Conservation (phyloP, 2,113 vertebrate genomes). For the Scomber colias region DNA sequence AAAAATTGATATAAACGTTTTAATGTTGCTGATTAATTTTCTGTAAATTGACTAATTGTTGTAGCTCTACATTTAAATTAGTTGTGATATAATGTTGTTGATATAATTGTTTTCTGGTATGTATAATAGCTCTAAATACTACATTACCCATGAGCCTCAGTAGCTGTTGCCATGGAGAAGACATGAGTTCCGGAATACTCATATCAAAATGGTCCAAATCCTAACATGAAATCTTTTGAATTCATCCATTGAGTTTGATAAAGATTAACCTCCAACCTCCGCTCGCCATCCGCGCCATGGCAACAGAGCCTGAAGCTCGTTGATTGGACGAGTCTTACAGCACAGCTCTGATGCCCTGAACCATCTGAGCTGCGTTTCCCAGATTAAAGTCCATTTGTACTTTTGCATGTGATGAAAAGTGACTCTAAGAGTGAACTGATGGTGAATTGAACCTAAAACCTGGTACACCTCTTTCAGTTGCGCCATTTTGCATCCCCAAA, state of each 20-base stretch:
- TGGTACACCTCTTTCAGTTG: neutral
- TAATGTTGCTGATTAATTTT: no score
- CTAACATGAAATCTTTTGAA: no score
- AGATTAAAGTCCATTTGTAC: neutral
- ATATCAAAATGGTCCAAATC: neutral
- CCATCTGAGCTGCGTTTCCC: no score
- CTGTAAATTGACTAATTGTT: no score
- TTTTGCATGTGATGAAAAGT: neutral
- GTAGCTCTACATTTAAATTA: no score
- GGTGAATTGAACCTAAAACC: conserved; percentile 44
- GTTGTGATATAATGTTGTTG: no score
- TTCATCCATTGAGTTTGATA: no score
- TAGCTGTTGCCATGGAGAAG: neutral
- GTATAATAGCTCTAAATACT: conserved; percentile 1
- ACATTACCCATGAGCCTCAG: conserved; percentile 8
- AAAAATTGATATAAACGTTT: no score
- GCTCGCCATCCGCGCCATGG: neutral
- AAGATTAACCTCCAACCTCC: neutral
- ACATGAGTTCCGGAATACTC: neutral
- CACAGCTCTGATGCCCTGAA: no score
- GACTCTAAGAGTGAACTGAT: conserved; percentile 32
- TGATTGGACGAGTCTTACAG: neutral
- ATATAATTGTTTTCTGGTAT: no score
- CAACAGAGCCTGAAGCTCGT: neutral
- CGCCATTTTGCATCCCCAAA: conserved; percentile 8